These are phyloP conservation scores for Agrotis clavis DNA, from an alignment of 2,888 invertebrate species.

Conservation along the genomic window DNA sequence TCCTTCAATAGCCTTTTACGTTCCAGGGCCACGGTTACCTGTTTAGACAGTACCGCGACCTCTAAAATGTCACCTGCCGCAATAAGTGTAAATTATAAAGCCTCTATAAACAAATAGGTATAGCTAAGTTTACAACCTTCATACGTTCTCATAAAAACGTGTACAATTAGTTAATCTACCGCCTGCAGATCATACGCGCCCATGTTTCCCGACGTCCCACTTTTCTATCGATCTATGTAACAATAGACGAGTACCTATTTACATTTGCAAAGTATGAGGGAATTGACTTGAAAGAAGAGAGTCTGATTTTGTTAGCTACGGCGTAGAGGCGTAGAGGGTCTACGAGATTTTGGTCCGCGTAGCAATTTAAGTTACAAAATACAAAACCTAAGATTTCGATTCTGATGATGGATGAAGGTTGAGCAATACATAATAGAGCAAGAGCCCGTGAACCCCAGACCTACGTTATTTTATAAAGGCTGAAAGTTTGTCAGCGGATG, in stretches of 20 bases:
- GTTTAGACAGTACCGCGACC: background rate
- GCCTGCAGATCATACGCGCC: constrained; percentile 47
- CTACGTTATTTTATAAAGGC: too few relatives aligned
- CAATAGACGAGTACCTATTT: constrained; percentile 18
- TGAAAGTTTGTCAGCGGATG: too few relatives aligned
- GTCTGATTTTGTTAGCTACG: constrained; percentile 4
- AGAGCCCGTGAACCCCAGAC: too few relatives aligned
- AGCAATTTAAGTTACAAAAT: background rate
- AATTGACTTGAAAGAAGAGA: background rate
- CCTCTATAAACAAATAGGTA: background rate
- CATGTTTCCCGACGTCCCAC: constrained; percentile 44
- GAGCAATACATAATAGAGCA: too few relatives aligned
- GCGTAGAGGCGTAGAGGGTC: constrained; percentile 15
- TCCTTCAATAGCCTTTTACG: too few relatives aligned
- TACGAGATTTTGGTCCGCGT: constrained; percentile 6
- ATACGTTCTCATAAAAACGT: constrained; percentile 8
- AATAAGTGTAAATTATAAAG: background rate
- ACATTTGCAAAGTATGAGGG: background rate
- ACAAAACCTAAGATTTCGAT: too few relatives aligned
- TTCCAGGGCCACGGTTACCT: too few relatives aligned
- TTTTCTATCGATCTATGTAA: constrained; percentile 53
- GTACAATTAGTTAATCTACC: constrained; percentile 54
- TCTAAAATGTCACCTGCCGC: background rate
- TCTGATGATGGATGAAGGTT: too few relatives aligned
- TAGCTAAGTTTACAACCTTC: background rate